phyloP scores from a whole-genome alignment of 1,140 invertebrate species.

The Drosophila pruinosa region DNA sequence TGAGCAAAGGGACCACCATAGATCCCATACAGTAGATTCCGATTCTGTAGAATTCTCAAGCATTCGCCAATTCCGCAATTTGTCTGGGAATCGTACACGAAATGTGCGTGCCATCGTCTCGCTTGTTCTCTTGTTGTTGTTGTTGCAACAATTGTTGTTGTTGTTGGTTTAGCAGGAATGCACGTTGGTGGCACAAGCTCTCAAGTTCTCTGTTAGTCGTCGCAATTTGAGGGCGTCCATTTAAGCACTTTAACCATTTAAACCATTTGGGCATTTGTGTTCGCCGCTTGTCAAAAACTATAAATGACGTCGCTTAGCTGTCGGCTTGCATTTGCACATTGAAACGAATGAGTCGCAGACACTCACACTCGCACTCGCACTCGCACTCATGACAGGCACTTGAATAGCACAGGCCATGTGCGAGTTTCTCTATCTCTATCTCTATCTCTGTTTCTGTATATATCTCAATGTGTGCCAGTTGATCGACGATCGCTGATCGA shows the following conservation, averaged over 20 bases:
- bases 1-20: conserved; percentile 43
- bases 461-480: conserved; percentile 43
- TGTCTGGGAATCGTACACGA: conserved; percentile 76
- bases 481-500: conserved; percentile 34
- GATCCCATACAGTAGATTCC: conserved; percentile 60
- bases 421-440: background rate
- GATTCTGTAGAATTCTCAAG: conserved; percentile 71
- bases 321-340: conserved; percentile 74
- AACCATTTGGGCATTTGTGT: conserved; percentile 53
- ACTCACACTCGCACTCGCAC: background rate
- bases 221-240: conserved; percentile 48
- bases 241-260: conserved; percentile 45
- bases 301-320: conserved; percentile 78
- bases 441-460: background rate
- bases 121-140: conserved; percentile 8
- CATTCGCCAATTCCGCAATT: conserved; percentile 74
- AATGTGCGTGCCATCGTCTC: conserved; percentile 70
- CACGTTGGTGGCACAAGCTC: conserved; percentile 53
- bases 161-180: conserved; percentile 42
- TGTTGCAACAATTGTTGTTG: conserved; percentile 15
- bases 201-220: conserved; percentile 14
- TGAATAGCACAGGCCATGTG: conserved; percentile 46
- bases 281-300: conserved; percentile 73
- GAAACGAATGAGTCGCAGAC: conserved; percentile 56
- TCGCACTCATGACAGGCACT: conserved; percentile 64